Base-by-base conservation (phyloP, 2,888 invertebrate genomes). In the Sycophila texana region DNA sequence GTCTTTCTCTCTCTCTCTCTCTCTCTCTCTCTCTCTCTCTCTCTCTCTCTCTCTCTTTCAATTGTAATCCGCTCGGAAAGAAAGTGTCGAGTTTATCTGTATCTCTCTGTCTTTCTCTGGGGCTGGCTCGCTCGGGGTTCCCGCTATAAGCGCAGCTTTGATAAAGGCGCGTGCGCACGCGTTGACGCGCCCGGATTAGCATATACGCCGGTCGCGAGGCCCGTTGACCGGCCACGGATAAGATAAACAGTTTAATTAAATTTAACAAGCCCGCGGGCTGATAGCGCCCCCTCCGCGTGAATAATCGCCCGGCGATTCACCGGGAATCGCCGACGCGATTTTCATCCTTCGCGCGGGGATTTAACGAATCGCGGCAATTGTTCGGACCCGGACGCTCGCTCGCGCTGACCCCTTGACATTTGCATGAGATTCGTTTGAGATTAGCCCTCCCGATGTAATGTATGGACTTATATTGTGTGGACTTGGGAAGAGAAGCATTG, bases 181-280 rank as follows among this genome's bases (percentile, higher is more conserved):
- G 22, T 18, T 20, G 55, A 20, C 51, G 20, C 57, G 22, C 22
- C 12, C 14, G 66, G 26, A 77, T 65, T 77, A 71, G 26, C 76
- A 77, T 74, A 67, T 26, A 22, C 22, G 61, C 16, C 26, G 39
- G 39, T 39, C 61, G 30, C 61, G 61, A n/a, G 58, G 30, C 39
- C 47, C 13, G 68, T 57, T 71, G 66, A 72, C 66, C 66, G 57
- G 60, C 49, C 58, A 55, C 47, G 30, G 55, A 74, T 71, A 74
- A 74, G 79, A 70, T 79, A 79, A 74, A 70, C 70, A 71, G 58
- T 78, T 78, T 68, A 61, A 72, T 78, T 68, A 73, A 78, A 61
- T 73, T 78, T 73, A 78, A 73, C 61, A 61, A 78, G 73, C 67
- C 4, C 4, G 13, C 7, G 16, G 5, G 60, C 39, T 39, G 39